Conservation (phyloP, 1,140 invertebrate species). For the Pseudomyrmex cubaensis region DNA sequence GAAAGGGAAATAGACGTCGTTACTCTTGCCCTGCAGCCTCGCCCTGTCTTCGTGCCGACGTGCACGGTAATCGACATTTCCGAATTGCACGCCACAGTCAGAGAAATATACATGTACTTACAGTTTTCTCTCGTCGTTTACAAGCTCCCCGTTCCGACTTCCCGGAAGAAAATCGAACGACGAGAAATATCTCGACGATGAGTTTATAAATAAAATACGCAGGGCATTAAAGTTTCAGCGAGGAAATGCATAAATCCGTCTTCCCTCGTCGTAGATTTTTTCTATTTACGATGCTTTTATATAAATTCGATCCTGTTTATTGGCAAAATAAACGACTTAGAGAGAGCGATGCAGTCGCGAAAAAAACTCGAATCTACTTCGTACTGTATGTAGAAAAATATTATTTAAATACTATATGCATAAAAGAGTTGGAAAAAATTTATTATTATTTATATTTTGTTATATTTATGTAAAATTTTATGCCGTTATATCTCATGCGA, state of each 20-base stretch:
- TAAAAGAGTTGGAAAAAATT: too few species aligned
- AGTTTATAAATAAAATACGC: constrained; percentile 30
- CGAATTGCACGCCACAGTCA: constrained; percentile 38
- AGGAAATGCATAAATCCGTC: constrained; percentile 2
- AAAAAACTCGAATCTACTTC: not conserved
- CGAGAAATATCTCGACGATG: constrained; percentile 17
- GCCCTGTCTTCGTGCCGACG: constrained; percentile 39
- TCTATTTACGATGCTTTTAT: constrained; percentile 19
- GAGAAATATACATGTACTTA: constrained; percentile 44
- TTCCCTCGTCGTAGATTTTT: constrained; percentile 11
- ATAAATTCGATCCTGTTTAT: not conserved
- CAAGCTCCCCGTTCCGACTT: constrained; percentile 3
- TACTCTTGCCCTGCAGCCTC: constrained; percentile 57
- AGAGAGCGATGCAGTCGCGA: not conserved
- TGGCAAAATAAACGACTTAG: too few species aligned
- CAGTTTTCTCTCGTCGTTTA: constrained; percentile 51
- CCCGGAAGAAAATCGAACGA: constrained; percentile 43
- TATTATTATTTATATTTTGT: not conserved
- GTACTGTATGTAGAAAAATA: too few species aligned
- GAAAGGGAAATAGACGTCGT: constrained; percentile 55
- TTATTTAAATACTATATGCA: too few species aligned
- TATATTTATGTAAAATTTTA: not conserved
- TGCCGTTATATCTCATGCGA: not conserved
- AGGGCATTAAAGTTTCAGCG: constrained; percentile 41
- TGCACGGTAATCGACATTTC: constrained; percentile 47